Conservation (phyloP, 2,113 vertebrate genomes). For the Gavia stellata region DNA sequence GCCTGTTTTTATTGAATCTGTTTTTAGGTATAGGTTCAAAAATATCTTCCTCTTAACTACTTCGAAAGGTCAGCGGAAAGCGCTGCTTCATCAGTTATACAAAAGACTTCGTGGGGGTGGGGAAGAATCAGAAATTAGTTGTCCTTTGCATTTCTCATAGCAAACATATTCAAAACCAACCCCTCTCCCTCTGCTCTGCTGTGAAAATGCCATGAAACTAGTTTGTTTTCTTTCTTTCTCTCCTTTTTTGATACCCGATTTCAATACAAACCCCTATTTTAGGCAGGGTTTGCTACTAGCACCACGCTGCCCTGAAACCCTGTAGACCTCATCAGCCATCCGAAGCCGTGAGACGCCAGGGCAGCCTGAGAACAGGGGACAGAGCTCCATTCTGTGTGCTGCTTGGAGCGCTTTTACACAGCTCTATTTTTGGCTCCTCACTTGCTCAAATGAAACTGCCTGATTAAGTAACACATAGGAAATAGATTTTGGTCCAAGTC, state of each 20-base stretch:
- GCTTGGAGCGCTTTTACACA: background rate
- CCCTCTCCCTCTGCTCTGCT: background rate
- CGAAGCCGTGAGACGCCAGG: accelerated
- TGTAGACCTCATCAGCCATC: background rate
- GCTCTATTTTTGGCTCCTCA: background rate
- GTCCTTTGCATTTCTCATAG: background rate
- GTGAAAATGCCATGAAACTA: background rate
- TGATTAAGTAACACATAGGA: conserved; percentile 39
- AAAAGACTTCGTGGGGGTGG: background rate
- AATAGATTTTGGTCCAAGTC: conserved; percentile 9
- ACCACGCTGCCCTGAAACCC: background rate
- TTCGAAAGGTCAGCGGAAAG: background rate
- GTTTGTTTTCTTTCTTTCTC: background rate
- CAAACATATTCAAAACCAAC: background rate
- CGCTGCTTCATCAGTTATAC: background rate
- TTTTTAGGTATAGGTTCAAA: conserved; percentile 20
- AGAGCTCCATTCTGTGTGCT: background rate
- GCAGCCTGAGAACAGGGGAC: background rate
- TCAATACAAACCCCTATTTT: background rate
- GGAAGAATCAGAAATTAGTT: background rate
- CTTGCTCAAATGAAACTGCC: conserved; percentile 11
- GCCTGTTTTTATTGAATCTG: background rate
- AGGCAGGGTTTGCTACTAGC: background rate
- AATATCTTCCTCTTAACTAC: background rate
- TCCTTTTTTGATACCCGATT: background rate